Base-by-base conservation (phyloP, 2,113 vertebrate species). In the Sylvietta virens region DNA sequence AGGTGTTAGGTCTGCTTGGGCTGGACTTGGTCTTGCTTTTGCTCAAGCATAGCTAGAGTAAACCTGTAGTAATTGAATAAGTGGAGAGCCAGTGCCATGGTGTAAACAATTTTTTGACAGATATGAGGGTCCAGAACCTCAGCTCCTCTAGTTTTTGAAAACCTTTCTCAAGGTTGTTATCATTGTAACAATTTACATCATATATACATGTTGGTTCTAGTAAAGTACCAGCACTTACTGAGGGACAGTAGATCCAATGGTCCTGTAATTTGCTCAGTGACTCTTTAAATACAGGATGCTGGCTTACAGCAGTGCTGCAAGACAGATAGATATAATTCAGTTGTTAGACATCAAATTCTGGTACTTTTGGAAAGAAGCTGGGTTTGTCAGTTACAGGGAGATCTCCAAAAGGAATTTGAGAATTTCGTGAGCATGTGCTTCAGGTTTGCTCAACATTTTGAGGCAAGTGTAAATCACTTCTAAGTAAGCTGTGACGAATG, bases 401-500 rank as follows among this genome's bases (percentile, higher is more conserved):
- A 81, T 93, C 67, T 88, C 72, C 44, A 66, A 90, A 81, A 86
- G 51, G 51, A 94, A 86, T 71, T 56, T 81, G 74, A 92, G 95
- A 92, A 88, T 90, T 95, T 74, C 78, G 42, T 0, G 5, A 92
- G 88, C 1, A 1, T 86, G 72, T 78, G 44, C 76, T 88, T 87
- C 93, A 90, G 80, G 90, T 95, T 95, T 96, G 80, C 85, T 94
- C 88, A 88, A 64, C 64, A 64, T 88, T 96, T 88, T 90, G 58
- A 94, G 58, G 86, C 58, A 96, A 92, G 90, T 95, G 94, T 91
- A 95, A 97, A 96, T 85, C 91, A 91, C 84, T 96, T 79, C 44
- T 94, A 86, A 97, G 97, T 92, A 98, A 95, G 79, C 93, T 97
- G 81, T 2, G 42, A 96, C 27, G 60, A 95, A 92, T 73, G 82